A percentile compares a stretch with the other conserved stretches of the same genome.
Conservation (phyloP, 1,140 invertebrate genomes). For the Hypothenemus hampei region DNA sequence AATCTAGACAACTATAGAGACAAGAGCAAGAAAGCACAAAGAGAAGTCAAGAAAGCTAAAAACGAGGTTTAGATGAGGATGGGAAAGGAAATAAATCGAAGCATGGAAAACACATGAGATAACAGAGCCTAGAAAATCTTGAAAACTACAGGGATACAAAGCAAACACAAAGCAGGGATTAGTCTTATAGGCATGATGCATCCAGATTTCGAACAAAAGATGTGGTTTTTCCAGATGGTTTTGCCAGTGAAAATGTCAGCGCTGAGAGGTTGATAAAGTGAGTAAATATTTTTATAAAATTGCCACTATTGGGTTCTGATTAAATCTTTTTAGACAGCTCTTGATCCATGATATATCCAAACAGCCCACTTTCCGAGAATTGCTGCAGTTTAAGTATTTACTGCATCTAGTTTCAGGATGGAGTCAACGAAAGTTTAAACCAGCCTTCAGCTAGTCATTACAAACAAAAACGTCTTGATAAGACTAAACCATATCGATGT, state of each 20-base stretch:
- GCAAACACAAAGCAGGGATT: constrained; percentile 94
- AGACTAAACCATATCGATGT: constrained; percentile 82
- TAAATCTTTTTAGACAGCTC: constrained; percentile 58
- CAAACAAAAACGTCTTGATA: constrained; percentile 67
- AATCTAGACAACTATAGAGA: too few relatives aligned
- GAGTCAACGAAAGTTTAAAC: constrained; percentile 69
- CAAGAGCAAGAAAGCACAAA: too few relatives aligned
- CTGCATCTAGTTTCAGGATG: constrained; percentile 76
- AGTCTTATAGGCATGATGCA: constrained; percentile 78
- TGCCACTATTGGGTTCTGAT: not conserved
- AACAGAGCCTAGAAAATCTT: too few relatives aligned
- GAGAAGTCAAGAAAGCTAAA: constrained; percentile 68
- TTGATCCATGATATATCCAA: constrained; percentile 77
- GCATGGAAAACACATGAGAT: too few relatives aligned
- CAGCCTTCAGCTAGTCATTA: constrained; percentile 63
- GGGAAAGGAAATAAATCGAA: constrained; percentile 75
- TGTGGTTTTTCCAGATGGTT: constrained; percentile 56
- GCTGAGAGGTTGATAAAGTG: not conserved
- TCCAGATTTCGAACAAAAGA: constrained; percentile 60
- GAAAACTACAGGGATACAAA: too few relatives aligned
- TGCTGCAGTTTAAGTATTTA: constrained; percentile 74
- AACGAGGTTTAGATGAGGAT: constrained; percentile 92
- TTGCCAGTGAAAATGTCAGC: constrained; percentile 39
- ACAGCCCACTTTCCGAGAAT: constrained; percentile 76
- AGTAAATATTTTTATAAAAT: not conserved